Conservation (phyloP, 2,113 vertebrate species). For the Galemys pyrenaicus region DNA sequence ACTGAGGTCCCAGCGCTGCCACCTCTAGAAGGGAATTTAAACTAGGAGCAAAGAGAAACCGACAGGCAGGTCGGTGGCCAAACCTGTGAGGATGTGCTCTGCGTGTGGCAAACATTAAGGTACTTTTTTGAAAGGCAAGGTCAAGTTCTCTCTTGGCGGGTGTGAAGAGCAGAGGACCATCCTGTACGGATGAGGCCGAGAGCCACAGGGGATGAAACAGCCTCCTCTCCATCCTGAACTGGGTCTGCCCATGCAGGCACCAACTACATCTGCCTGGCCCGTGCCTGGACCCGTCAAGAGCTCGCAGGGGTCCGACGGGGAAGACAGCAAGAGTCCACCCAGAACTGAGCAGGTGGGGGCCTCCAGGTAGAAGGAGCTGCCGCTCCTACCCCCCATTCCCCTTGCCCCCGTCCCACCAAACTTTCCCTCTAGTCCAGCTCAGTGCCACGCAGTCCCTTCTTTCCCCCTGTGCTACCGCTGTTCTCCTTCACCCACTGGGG, state of each 20-base stretch:
- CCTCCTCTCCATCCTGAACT: background rate
- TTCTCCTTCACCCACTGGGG: background rate
- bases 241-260: background rate
- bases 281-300: no score
- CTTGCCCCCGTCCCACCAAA: background rate
- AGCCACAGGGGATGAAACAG: background rate
- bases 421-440: background rate
- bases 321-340: background rate
- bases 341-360: background rate
- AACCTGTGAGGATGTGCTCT: accelerated
- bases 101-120: background rate
- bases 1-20: accelerated
- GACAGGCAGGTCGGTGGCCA: accelerated
- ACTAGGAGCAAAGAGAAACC: background rate
- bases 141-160: background rate
- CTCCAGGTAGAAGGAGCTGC: background rate
- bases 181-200: no score
- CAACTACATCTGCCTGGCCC: background rate
- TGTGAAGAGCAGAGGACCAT: background rate
- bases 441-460: background rate
- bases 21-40: no score
- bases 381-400: background rate
- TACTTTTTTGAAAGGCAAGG: background rate
- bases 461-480: background rate
- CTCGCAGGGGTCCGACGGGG: background rate